Conservation (phyloP, 64 coral and sea anemone species). For the Astreopora myriophthalma region DNA sequence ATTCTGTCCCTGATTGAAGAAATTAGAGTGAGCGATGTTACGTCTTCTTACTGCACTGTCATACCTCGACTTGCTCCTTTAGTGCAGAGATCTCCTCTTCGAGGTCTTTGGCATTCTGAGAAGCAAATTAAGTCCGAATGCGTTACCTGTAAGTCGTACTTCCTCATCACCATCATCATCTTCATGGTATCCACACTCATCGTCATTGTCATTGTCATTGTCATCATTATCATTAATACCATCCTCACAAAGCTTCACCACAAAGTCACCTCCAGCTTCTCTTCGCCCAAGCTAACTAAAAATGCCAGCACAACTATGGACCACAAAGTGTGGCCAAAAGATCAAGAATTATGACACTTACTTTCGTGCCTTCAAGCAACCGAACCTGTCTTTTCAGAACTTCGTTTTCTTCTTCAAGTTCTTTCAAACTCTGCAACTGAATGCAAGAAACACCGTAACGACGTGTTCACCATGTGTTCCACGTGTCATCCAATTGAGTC, state of each 20-base stretch:
- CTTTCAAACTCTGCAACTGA: slow-evolving; percentile 10
- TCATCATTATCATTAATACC: no score
- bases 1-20: no score
- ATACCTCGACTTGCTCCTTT: slow-evolving; percentile 5
- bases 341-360: not conserved
- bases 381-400: not conserved
- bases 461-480: not conserved
- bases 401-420: slow-evolving; percentile 35
- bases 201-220: no score
- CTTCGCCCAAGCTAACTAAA: not conserved
- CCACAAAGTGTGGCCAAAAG: not conserved
- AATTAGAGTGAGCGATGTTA: not conserved
- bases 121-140: not conserved
- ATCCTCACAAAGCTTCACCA: no score
- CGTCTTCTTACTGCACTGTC: not conserved
- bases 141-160: no score
- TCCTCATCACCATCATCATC: no score
- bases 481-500: no score
- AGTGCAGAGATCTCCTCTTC: not conserved
- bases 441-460: no score
- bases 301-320: not conserved
- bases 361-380: not conserved
- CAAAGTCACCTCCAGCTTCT: no score
- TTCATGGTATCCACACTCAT: no score
- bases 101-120: not conserved